Base-by-base conservation (phyloP, 1,140 invertebrate species). In the Eriosoma lanigerum region DNA sequence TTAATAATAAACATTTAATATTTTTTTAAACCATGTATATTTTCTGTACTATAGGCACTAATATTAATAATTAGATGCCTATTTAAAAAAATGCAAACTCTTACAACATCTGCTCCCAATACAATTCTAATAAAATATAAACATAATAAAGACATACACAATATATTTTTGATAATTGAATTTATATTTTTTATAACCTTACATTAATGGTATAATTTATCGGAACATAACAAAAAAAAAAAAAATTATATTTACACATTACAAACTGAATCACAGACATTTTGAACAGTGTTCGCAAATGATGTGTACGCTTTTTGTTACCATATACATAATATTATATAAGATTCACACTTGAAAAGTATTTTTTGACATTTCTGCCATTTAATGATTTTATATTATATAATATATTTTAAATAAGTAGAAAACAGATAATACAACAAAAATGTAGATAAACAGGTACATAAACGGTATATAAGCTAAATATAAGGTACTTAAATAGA, bases 191-290 rank as follows among this genome's bases (percentile, higher is more conserved):
- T 58, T 76, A 58, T 76, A 76, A 56, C 10, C 54, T 76, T 76
- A 76, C 56, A 62, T 62, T 78, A 58, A 78, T 78, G 56, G 56
- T 78, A 78, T 78, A 78, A 48, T 78, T 78, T 62, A 78, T 60
- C 46, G 56, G 75, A 78, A 78, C 75, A 78, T 48, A 78, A 78
- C 15, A 75, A 75, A 56, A 75, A 75, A 44, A 44, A 38, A 58
- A 78, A 60, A 60, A 13, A 78, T 56, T 9, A 46, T 76, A 76
- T 78, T 26, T 78, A 78, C 56, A 78, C 12, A 62, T 60, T 62
- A 24, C 54, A 60, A 78, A 62, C 44, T 62, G 56, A 78, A 78
- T 78, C 75, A 78, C 75, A 78, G 75, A 78, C 75, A 78, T 78
- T 78, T 29, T 78, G 52, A 78, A 62, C 75, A 78, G 17, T 62